Evolutionary conservation across 2,888 invertebrate genomes (phyloP).

Genomic region (Agrotis exclamationis): DNA sequence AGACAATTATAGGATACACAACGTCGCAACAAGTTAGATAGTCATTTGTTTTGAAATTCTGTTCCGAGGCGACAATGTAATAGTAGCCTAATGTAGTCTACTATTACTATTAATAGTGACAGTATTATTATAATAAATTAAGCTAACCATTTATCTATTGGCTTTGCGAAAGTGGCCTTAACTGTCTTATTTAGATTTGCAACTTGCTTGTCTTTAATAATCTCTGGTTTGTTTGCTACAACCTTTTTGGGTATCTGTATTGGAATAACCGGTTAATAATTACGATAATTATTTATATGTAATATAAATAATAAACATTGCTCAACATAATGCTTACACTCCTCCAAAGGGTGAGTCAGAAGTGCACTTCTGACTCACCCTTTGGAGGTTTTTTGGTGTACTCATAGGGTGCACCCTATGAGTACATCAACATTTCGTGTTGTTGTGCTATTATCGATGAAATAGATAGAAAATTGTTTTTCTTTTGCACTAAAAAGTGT

Average conservation of each 20-base stretch:
- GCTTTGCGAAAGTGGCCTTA: slow-evolving; percentile 50
- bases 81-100: slow-evolving; percentile 22
- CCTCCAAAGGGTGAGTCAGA: too few relatives aligned
- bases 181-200: slow-evolving; percentile 12
- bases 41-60: slow-evolving; percentile 38
- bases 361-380: too few relatives aligned
- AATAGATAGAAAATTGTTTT: too few relatives aligned
- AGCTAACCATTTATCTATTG: slow-evolving; percentile 20
- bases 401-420: too few relatives aligned
- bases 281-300: too few relatives aligned
- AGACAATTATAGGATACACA: background rate
- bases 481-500: too few relatives aligned
- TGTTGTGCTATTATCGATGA: too few relatives aligned
- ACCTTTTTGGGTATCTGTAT: background rate
- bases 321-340: too few relatives aligned
- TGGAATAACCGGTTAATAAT: background rate
- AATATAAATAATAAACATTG: too few relatives aligned
- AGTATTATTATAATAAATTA: slow-evolving; percentile 40
- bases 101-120: slow-evolving; percentile 33
- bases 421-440: too few relatives aligned
- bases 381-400: too few relatives aligned
- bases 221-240: background rate
- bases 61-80: slow-evolving; percentile 15
- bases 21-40: slow-evolving; percentile 14
- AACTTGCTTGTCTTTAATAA: background rate